Base-by-base conservation (phyloP, 2,888 invertebrate genomes). In the Platerodrilus igneus region DNA sequence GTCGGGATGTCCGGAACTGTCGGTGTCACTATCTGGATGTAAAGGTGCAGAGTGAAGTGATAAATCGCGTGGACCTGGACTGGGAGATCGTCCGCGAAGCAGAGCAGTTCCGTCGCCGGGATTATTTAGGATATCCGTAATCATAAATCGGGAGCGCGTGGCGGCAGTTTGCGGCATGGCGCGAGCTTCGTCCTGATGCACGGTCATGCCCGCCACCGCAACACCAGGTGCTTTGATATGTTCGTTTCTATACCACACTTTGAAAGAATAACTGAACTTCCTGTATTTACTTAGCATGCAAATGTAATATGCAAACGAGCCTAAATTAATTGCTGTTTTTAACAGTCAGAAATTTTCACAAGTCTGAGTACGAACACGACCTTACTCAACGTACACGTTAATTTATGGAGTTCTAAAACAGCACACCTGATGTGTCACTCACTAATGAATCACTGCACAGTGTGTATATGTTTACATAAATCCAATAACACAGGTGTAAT, bases 91-190 rank as follows among this genome's bases (percentile, higher is more conserved):
- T 58, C 59, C 72, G 61, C 68, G 64, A 64, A 63, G 51, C 28
- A 69, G 71, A 58, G 66, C 70, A 51, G 63, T 69, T 56, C 68
- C 72, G 59, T 69, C 79, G 72, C 75, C 64, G 69, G 53, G 50
- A 32, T 77, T 77, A 33, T 79, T 80, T 52, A 90, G 74, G 59
- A 90, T 90, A 67, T 90, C 90, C 55, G 87, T 89, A 71, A 90
- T 90, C 87, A 90, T 89, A 72, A 90, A 90, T 52, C 88, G 73
- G 45, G 88, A 86, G 55, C 87, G 76, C 70, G 79, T 64, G 75
- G 78, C 63, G 74, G 75, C 67, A 73, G 75, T 75, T 74, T 75
- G 51, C 64, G 67, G 66, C 67, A 67, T 67, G 59, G 64, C 64
- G 59, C 66, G 58, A 37, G 62, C 53, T 53, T 68, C 68, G 66